phyloP scores from a whole-genome alignment of 2,797 vertebrate genomes.

The Eulemur rubriventer region DNA sequence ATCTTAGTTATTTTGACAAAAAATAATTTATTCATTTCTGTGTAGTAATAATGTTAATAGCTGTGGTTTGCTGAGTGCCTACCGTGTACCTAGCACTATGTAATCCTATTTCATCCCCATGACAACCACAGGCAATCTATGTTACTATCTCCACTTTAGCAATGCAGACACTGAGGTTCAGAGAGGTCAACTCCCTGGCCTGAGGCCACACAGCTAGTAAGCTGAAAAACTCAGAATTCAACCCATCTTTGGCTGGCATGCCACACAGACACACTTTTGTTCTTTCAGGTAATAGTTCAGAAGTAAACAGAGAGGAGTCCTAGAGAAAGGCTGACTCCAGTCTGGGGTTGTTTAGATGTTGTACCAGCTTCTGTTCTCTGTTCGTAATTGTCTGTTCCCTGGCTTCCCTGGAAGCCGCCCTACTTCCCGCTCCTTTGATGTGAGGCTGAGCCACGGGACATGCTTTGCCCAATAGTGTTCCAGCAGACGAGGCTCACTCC shows the following conservation, averaged over 20 bases:
- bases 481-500: background rate
- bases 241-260: background rate
- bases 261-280: background rate
- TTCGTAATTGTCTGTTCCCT: background rate
- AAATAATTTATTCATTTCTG: background rate
- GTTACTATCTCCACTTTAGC: background rate
- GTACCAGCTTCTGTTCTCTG: background rate
- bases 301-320: background rate
- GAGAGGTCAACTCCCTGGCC: background rate
- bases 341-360: background rate
- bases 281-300: constrained; percentile 24
- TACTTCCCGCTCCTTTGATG: background rate
- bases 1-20: background rate
- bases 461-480: background rate
- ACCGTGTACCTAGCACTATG: background rate
- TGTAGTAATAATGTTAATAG: background rate
- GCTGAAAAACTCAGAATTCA: background rate
- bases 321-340: background rate
- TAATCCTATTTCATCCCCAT: background rate
- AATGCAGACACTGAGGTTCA: background rate
- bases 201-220: background rate
- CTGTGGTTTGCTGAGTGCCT: background rate
- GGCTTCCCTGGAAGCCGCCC: background rate
- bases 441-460: background rate
- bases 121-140: background rate